Percentiles rank a stretch among this genome's conserved stretches.
These are phyloP conservation scores for Zalophus californianus DNA, from an alignment of 2,797 vertebrate genomes.

Conservation along the genomic window DNA sequence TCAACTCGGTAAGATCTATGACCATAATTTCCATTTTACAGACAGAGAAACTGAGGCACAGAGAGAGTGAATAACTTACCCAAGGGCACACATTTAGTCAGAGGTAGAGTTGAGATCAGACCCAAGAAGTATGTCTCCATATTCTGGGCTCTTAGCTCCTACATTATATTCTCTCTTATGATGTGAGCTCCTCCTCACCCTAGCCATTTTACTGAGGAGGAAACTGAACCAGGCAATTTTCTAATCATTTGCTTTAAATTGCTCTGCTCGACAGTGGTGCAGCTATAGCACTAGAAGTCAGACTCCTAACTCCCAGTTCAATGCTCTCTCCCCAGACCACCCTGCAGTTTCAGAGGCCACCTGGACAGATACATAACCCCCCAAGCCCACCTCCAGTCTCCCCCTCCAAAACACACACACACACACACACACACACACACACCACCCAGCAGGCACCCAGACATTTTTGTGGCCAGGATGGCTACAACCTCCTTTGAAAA, in stretches of 20 bases:
- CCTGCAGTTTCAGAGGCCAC: slow-evolving; percentile 71
- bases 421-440: not conserved
- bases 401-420: not conserved
- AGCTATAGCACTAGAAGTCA: slow-evolving; percentile 20
- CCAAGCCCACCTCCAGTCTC: not conserved
- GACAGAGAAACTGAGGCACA: slow-evolving; percentile 19
- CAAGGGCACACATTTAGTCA: not conserved
- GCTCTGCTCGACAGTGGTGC: not conserved
- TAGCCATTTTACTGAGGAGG: slow-evolving; percentile 23
- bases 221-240: slow-evolving; percentile 22
- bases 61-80: not conserved
- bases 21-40: slow-evolving; percentile 22
- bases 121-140: not conserved
- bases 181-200: not conserved
- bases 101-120: slow-evolving; percentile 29
- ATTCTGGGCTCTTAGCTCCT: not conserved
- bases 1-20: slow-evolving; percentile 24
- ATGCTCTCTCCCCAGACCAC: slow-evolving; percentile 60
- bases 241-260: slow-evolving; percentile 45
- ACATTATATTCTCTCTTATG: not conserved
- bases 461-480: slow-evolving; percentile 83
- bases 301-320: slow-evolving; percentile 14
- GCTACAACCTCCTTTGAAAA: slow-evolving; percentile 83
- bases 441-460: slow-evolving; percentile 74
- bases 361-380: slow-evolving; percentile 60